Evolutionary conservation across 2,888 invertebrate genomes (phyloP), one percentile per base, ranked within the genome.

Genomic region (Lutraria lutraria): DNA sequence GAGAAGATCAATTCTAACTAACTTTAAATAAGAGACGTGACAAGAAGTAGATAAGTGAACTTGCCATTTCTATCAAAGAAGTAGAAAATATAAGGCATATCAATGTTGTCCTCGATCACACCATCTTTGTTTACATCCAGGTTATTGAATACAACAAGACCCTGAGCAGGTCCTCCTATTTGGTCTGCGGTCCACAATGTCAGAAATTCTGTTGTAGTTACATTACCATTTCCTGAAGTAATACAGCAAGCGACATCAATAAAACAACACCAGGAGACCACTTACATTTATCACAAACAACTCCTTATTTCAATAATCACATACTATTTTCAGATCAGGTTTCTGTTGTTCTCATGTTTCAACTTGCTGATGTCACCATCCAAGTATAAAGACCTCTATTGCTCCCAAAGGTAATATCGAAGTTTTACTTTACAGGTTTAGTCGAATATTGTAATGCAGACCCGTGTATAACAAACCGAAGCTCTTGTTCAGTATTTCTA

Each of bases 11-110:
- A n/a, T n/a, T n/a, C n/a, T n/a, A n/a, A n/a, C n/a, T n/a, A n/a
- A n/a, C n/a, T n/a, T n/a, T n/a, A n/a, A n/a, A n/a, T n/a, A n/a
- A 43, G 43, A 43, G 43, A 43, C 43, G 4, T 43, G 43, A 8
- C 43, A 43, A 2, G 8, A 43, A 43, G 8, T 43, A 8, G 43
- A 43, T 43, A 43, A 43, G 43, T 43, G 34, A 43, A 31, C 87
- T 84, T 86, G 91, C 92, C 52, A 56, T 93, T 86, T 84, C 89
- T 87, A 79, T 93, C 93, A 53, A 93, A 93, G 91, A 86, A 93
- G 3, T 60, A 76, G 63, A 92, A 92, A 43, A 92, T 88, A 54
- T 89, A 82, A 25, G 86, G 85, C 76, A 91, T 60, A 54, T 93
- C 93, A 15, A 53, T 31, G 25, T 63, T 43, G 19, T 92, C 88